Evolutionary conservation across 1,140 invertebrate species (phyloP).

Genomic region (Drosophila parabipectinata): DNA sequence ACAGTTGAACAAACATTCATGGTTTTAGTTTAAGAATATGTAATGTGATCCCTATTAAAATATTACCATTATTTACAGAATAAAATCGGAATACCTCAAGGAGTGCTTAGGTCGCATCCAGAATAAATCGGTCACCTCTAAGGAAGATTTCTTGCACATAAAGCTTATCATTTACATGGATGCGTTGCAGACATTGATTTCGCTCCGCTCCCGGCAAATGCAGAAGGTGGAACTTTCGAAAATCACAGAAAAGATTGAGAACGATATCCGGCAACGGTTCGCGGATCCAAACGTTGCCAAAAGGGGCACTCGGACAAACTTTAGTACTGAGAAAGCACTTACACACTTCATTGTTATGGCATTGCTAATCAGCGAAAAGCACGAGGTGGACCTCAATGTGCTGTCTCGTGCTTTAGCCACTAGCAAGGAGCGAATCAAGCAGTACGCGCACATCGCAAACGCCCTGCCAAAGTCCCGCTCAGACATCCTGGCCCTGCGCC

Average conservation of each 20-base stretch:
- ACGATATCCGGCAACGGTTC: constrained; percentile 74
- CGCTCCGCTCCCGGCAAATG: constrained; percentile 59
- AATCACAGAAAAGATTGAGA: constrained; percentile 79
- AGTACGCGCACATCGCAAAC: constrained; percentile 75
- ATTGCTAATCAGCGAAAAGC: constrained; percentile 65
- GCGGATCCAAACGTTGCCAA: constrained; percentile 62
- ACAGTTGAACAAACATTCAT: too few relatives aligned
- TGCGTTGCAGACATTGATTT: constrained; percentile 65
- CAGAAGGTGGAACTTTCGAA: constrained; percentile 61
- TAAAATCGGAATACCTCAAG: constrained; percentile 68
- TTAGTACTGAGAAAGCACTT: constrained; percentile 72
- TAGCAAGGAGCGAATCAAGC: constrained; percentile 64
- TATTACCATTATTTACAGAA: constrained; percentile 26
- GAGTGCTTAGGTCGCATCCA: constrained; percentile 54
- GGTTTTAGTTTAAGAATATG: too few relatives aligned
- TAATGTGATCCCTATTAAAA: neutral
- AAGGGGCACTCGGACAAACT: constrained; percentile 59
- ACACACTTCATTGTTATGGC: constrained; percentile 79
- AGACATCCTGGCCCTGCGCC: constrained; percentile 53
- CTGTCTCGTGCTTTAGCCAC: constrained; percentile 59
- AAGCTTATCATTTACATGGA: constrained; percentile 82
- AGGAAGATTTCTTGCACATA: constrained; percentile 57
- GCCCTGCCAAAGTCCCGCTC: constrained; percentile 61
- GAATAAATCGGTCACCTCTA: constrained; percentile 33
- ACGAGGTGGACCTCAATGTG: constrained; percentile 56